Evolutionary conservation across 1,140 invertebrate genomes (phyloP).

Genomic region (Grapholita molesta): DNA sequence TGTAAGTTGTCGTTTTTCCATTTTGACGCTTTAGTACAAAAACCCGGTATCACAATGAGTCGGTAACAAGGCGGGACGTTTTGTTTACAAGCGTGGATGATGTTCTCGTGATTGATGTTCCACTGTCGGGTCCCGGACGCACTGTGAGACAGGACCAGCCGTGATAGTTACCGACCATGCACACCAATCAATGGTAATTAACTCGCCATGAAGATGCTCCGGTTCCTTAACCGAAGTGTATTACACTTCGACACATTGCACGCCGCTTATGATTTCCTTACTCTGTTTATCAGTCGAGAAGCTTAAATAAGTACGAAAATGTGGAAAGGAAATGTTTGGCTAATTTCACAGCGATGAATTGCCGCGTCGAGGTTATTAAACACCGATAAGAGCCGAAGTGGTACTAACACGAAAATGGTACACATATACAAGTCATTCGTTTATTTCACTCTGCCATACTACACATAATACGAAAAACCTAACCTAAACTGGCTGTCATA

Average conservation of each 20-base stretch:
- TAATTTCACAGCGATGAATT: background rate
- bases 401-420: background rate
- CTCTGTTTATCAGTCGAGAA: background rate
- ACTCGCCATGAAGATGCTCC: conserved; percentile 19
- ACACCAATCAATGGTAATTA: conserved; percentile 66
- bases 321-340: background rate
- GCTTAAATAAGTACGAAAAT: no score
- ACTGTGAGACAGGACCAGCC: conserved; percentile 37
- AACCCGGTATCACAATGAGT: background rate
- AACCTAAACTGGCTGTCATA: background rate
- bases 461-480: background rate
- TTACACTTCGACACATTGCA: background rate
- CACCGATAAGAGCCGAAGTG: background rate
- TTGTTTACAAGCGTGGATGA: conserved; percentile 43
- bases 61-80: background rate
- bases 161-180: conserved; percentile 44
- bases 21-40: background rate
- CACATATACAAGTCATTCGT: background rate
- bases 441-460: background rate
- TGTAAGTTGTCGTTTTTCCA: background rate
- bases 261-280: background rate
- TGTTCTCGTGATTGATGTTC: conserved; percentile 11
- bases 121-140: conserved; percentile 26
- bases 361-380: background rate
- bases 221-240: conserved; percentile 15